Evolutionary conservation across 2,113 vertebrate species (phyloP).

Genomic region (Rhabdomys dilectus): DNA sequence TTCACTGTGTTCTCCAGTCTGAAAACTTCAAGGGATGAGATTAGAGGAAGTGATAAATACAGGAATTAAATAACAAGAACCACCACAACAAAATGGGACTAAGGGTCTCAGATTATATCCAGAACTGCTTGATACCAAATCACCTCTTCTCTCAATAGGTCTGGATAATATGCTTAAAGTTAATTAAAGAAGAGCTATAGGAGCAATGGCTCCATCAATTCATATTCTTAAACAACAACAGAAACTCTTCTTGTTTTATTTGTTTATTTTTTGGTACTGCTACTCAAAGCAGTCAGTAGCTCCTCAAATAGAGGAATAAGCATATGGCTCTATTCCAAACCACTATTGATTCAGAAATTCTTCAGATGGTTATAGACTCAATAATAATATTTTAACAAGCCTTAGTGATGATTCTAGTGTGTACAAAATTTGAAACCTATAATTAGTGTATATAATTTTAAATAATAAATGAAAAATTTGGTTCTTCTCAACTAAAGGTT

Average conservation of each 20-base stretch:
- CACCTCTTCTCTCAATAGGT: background rate
- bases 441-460: slow-evolving; percentile 46
- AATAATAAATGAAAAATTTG: slow-evolving; percentile 50
- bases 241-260: background rate
- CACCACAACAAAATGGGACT: background rate
- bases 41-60: background rate
- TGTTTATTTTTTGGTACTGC: background rate
- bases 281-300: background rate
- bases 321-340: background rate
- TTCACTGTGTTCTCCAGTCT: background rate
- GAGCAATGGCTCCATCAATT: background rate
- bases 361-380: background rate
- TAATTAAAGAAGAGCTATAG: slow-evolving; percentile 24
- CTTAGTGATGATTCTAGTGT: background rate
- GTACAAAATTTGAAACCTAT: slow-evolving; percentile 6
- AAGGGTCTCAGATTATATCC: background rate
- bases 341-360: slow-evolving; percentile 30
- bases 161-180: background rate
- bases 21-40: background rate
- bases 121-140: background rate
- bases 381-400: slow-evolving; percentile 50
- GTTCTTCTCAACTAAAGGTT: slow-evolving; percentile 37
- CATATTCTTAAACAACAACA: slow-evolving; percentile 14
- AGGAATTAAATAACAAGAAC: background rate
- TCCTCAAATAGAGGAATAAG: slow-evolving; percentile 26